Percentiles rank a stretch among this genome's conserved stretches.
phyloP scores from a whole-genome alignment of 2,888 invertebrate genomes.

The Pristionchus fissidentatus region DNA sequence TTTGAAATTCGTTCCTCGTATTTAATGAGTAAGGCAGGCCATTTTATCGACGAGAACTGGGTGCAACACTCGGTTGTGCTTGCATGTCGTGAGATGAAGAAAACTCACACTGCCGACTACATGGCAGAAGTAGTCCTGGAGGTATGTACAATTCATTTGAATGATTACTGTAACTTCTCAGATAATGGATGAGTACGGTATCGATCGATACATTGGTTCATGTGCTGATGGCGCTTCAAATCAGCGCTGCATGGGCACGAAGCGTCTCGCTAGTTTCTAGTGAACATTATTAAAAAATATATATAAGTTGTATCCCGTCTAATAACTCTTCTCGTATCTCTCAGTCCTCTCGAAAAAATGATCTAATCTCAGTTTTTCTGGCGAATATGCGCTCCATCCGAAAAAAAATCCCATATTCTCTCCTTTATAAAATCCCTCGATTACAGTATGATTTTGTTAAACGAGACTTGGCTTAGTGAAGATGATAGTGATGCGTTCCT shows the following conservation, averaged over 20 bases:
- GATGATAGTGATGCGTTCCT: too few species aligned
- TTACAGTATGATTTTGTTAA: too few species aligned
- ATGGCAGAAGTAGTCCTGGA: not conserved
- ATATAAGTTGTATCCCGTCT: too few species aligned
- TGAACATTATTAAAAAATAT: not conserved
- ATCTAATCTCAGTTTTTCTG: too few species aligned
- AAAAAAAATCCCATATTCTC: too few species aligned
- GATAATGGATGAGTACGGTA: not conserved
- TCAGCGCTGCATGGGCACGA: not conserved
- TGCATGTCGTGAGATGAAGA: not conserved
- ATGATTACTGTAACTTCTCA: not conserved
- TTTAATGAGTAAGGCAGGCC: too few species aligned
- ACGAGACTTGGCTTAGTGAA: too few species aligned
- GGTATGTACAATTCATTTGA: not conserved
- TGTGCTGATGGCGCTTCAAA: not conserved
- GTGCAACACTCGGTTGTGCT: not conserved
- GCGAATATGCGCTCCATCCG: too few species aligned
- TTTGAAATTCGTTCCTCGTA: too few species aligned
- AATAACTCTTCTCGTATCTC: too few species aligned
- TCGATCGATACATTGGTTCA: not conserved
- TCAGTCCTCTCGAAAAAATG: too few species aligned
- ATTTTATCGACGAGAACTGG: not conserved
- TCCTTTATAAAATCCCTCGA: too few species aligned
- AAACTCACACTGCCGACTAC: not conserved
- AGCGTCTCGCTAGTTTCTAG: not conserved